phyloP scores from a whole-genome alignment of 2,888 invertebrate genomes.

The Lepidonotus clava region DNA sequence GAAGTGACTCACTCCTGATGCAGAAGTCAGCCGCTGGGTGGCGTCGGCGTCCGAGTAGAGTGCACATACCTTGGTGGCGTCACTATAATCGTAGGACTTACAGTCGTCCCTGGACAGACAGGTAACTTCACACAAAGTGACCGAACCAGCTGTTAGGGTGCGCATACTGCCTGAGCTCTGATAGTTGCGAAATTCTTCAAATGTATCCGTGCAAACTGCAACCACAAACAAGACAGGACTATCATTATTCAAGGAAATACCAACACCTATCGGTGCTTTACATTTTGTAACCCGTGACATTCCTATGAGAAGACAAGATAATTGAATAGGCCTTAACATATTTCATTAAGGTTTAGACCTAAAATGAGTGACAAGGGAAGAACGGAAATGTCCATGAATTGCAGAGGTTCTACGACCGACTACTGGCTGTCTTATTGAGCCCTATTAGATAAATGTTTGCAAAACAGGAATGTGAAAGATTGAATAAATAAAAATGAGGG shows the following conservation, averaged over 20 bases:
- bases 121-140: background rate
- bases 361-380: too few species aligned
- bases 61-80: background rate
- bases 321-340: too few species aligned
- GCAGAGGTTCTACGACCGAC: too few species aligned
- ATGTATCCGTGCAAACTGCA: background rate
- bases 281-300: too few species aligned
- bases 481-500: too few species aligned
- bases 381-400: too few species aligned
- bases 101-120: background rate
- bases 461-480: too few species aligned
- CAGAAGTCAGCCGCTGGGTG: background rate
- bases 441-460: too few species aligned
- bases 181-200: background rate
- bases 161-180: background rate
- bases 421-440: too few species aligned
- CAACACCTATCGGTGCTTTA: too few species aligned
- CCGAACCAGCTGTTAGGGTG: background rate
- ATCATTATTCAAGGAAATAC: background rate
- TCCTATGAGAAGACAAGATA: too few species aligned
- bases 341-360: too few species aligned
- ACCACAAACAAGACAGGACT: background rate
- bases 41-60: background rate
- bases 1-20: background rate
- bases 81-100: background rate